Evolutionary conservation across 2,113 vertebrate species (phyloP).

Genomic region (Dermatemys mawii): DNA sequence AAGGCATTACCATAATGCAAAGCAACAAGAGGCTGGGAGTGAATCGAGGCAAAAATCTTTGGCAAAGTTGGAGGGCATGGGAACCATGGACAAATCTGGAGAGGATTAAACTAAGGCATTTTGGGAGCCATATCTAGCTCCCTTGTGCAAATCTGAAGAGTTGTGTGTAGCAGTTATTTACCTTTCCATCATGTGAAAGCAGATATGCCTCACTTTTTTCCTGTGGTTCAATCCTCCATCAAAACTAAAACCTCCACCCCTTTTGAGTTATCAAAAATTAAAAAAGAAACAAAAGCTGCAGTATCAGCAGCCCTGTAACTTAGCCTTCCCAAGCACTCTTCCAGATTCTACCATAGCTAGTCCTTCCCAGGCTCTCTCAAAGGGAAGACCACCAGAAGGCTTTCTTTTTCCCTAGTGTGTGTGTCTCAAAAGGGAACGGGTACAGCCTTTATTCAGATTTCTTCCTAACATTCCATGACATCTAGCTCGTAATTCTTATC

Average conservation of each 20-base stretch:
- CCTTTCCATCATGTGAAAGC: background rate
- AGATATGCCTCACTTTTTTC: background rate
- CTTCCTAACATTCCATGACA: background rate
- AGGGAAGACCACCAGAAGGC: background rate
- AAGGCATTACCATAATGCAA: background rate
- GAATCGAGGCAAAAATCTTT: background rate
- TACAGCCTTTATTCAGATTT: background rate
- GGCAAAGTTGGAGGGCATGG: background rate
- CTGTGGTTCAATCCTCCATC: background rate
- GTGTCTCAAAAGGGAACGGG: background rate
- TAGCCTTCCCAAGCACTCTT: background rate
- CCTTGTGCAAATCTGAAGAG: fast-evolving
- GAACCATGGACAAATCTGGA: background rate
- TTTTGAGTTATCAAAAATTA: background rate
- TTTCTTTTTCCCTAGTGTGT: background rate
- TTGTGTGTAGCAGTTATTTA: fast-evolving
- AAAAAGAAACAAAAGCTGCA: background rate
- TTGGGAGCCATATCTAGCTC: background rate
- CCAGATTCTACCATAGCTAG: background rate
- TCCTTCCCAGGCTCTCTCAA: background rate
- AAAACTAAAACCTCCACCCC: background rate
- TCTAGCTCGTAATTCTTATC: background rate
- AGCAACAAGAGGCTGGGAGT: background rate
- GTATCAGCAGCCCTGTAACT: background rate
- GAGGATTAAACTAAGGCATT: background rate